Base-by-base conservation (phyloP, 2,113 vertebrate species). In the Rhegmatorhina hoffmannsi region DNA sequence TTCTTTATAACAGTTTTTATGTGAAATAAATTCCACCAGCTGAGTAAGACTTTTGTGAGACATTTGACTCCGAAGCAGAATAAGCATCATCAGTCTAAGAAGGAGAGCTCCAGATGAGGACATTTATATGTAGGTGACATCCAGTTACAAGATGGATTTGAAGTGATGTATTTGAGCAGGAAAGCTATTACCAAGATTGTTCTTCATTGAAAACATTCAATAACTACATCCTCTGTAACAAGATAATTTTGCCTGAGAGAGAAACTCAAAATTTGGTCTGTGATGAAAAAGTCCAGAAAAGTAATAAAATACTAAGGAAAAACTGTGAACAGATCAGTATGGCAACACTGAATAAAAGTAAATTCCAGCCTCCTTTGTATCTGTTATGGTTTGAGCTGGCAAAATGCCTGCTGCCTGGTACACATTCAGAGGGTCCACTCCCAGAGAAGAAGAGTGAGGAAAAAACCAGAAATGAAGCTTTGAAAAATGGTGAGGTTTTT, bases 161-260 rank as follows among this genome's bases (percentile, higher is more conserved):
- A 97, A 96, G 62, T 70, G 85, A 93, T 6, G 3, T 96, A 89
- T 94, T 92, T 84, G 87, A 97, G 68, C 77, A 96, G 83, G 95
- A 67, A 91, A 92, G 50, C 38, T 95, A 94, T 92, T 96, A 96
- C 96, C 59, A 87, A 96, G 64, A 90, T 93, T 94, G 55, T 88
- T 96, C 64, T 96, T 95, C 26, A 7, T 83, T 24, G n/a, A 96
- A 91, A 84, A 90, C 84, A 79, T 90, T 94, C 92, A 94, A 85
- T 89, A 97, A 95, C 66, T 84, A 95, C 78, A 95, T 96, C 60
- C 13, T 91, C 90, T 91, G 68, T 81, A 97, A 93, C 40, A 96
- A 95, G 84, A 96, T 95, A 94, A 93, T 95, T 55, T 93, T 26
- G 2, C 3, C 2, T 94, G 78, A 94, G 72, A 94, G 59, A 91